Evolutionary conservation across 2,797 vertebrate genomes (phyloP).

Genomic region (Siniperca obscura): DNA sequence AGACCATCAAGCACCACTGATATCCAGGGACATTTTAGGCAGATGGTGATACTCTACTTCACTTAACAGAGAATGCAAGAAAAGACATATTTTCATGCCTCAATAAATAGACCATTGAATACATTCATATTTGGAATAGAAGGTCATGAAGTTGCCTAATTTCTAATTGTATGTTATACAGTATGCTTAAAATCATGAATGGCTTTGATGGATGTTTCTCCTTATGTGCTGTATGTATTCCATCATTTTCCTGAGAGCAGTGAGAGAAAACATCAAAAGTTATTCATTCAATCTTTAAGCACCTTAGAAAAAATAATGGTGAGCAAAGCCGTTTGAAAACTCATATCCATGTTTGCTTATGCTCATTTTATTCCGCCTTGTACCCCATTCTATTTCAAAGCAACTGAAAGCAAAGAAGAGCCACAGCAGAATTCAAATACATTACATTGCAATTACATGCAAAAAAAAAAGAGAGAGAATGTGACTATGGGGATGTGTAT

Average conservation of each 20-base stretch:
- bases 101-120: conserved; percentile 64
- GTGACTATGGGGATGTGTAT: conserved; percentile 56
- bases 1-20: conserved; percentile 69
- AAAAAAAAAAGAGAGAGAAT: conserved; percentile 55
- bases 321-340: conserved; percentile 72
- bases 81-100: conserved; percentile 63
- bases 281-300: conserved; percentile 74
- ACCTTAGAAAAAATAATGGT: conserved; percentile 59
- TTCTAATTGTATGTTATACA: conserved; percentile 56
- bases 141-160: conserved; percentile 66
- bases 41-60: conserved; percentile 76
- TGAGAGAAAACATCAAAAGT: conserved; percentile 62
- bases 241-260: conserved; percentile 48
- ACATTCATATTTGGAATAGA: conserved; percentile 56
- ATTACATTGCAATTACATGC: conserved; percentile 60
- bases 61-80: conserved; percentile 60
- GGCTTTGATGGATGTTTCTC: conserved; percentile 62
- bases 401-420: conserved; percentile 58
- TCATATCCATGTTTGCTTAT: conserved; percentile 79
- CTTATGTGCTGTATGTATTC: conserved; percentile 44
- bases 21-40: conserved; percentile 74
- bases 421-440: conserved; percentile 67
- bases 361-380: conserved; percentile 66
- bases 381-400: conserved; percentile 71
- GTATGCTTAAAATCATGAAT: conserved; percentile 60